Evolutionary conservation across 2,888 invertebrate species (phyloP), one percentile per base, ranked within the genome.

Genomic region (Perizoma flavofasciatum): DNA sequence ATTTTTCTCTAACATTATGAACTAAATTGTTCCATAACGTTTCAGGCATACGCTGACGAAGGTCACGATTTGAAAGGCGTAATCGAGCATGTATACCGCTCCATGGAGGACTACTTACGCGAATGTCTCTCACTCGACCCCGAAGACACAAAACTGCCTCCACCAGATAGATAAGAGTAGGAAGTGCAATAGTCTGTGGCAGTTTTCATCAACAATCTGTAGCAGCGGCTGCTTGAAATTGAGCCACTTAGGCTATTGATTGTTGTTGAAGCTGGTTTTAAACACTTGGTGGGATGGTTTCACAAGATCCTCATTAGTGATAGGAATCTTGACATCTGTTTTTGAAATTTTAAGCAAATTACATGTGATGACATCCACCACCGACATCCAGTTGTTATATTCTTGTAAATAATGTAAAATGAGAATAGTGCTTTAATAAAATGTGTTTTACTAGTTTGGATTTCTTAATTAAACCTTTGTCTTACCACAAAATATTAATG

Each of bases 41-140:
- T 92, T 22, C 93, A 98, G 98, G 96, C 97, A 70, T 98, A 98
- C 85, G 97, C 98, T 52, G 97, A 98, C 85, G 97, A 98, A 90
- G 97, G 97, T 65, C 98, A 98, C 88, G 95, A 96, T 73, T 91
- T 98, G 66, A 92, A 93, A 71, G 97, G 97, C 59, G 97, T 97
- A 66, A 94, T 97, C 77, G 97, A 97, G 84, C 98, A 98, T 92
- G 95, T 97, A 72, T 98, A 98, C 90, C 94, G 96, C 79, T 97
- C 97, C 74, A 97, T 98, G 97, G 98, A 98, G 92, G 96, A 97
- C 91, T 98, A 95, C 92, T 95, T 98, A 86, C 94, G 96, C 85
- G 96, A 97, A 93, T 97, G 97, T 94, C 96, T 97, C 92, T 96
- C 96, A 86, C 94, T 97, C 88, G 97, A 97, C 92, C 95, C 96